These are phyloP conservation scores for Drosophila greeni DNA, from an alignment of 2,888 invertebrate genomes.

Conservation along the genomic window DNA sequence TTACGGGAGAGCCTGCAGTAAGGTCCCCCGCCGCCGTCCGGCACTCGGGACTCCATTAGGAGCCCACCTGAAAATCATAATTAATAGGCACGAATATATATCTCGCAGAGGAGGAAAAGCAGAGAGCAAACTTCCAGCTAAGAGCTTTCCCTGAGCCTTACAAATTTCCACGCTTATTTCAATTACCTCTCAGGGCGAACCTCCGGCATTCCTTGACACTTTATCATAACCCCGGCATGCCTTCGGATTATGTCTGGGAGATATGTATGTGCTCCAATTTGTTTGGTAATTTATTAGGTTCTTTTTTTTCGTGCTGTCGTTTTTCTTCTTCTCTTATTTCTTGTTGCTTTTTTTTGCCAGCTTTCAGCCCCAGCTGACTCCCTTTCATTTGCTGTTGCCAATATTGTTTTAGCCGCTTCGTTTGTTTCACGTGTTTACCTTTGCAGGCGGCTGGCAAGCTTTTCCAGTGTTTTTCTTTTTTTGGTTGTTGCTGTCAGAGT, in stretches of 20 bases:
- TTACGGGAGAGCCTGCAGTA: slow-evolving; percentile 41
- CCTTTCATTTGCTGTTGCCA: slow-evolving; percentile 39
- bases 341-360: slow-evolving; percentile 10
- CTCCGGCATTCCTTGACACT: slow-evolving; percentile 65
- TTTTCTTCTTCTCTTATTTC: slow-evolving; percentile 2
- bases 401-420: slow-evolving; percentile 67
- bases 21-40: neutral
- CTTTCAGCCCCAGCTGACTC: slow-evolving; percentile 46
- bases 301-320: slow-evolving; percentile 21
- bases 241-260: slow-evolving; percentile 56
- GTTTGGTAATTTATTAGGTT: slow-evolving; percentile 66
- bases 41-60: slow-evolving; percentile 42
- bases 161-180: slow-evolving; percentile 71
- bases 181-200: slow-evolving; percentile 60
- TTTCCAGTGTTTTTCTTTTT: slow-evolving; percentile 23
- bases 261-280: slow-evolving; percentile 72
- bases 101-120: slow-evolving; percentile 13
- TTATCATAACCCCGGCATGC: slow-evolving; percentile 56
- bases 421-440: slow-evolving; percentile 62
- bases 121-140: slow-evolving; percentile 25
- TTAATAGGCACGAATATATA: slow-evolving; percentile 66
- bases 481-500: slow-evolving; percentile 52
- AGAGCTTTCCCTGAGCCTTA: slow-evolving; percentile 57
- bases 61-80: slow-evolving; percentile 60
- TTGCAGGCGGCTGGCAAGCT: slow-evolving; percentile 23